Evolutionary conservation across 2,888 invertebrate species (phyloP).

Genomic region (Nematopogon swammerdamellus): DNA sequence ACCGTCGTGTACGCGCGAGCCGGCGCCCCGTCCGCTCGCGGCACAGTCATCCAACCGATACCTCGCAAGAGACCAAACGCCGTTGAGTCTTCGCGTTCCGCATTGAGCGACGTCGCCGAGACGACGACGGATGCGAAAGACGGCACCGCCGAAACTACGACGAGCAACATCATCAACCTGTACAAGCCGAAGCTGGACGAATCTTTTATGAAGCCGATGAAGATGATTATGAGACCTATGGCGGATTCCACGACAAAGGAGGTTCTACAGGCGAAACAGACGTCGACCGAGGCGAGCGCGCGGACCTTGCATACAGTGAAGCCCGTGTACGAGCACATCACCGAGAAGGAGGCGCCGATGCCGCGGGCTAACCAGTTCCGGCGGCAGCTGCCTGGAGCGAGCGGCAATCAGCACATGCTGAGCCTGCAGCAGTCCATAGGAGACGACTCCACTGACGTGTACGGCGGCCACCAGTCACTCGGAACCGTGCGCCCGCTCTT

Average conservation of each 20-base stretch:
- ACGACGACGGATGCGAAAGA: conserved; percentile 25
- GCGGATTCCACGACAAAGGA: conserved; percentile 24
- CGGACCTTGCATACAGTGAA: conserved; percentile 39
- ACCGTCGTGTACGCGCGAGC: conserved; percentile 52
- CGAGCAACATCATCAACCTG: conserved; percentile 29
- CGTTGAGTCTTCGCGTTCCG: background rate
- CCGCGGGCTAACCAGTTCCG: conserved; percentile 58
- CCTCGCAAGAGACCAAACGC: conserved; percentile 48
- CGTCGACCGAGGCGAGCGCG: conserved; percentile 22
- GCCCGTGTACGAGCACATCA: conserved; percentile 50
- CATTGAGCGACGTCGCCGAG: conserved; percentile 21
- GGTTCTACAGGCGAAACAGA: conserved; percentile 37
- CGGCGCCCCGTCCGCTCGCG: conserved; percentile 47
- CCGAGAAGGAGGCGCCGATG: conserved; percentile 37
- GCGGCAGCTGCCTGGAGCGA: conserved; percentile 58
- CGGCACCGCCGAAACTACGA: conserved; percentile 22
- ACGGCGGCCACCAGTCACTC: conserved; percentile 62
- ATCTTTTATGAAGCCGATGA: conserved; percentile 19
- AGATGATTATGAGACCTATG: conserved; percentile 36
- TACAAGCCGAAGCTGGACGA: conserved; percentile 35
- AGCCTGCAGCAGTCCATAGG: conserved; percentile 57
- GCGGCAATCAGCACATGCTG: conserved; percentile 52
- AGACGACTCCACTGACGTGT: conserved; percentile 67
- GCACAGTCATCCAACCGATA: conserved; percentile 64
- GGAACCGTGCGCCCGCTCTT: conserved; percentile 65